phyloP scores from a whole-genome alignment of 2,113 vertebrate genomes.

The Physeter macrocephalus region DNA sequence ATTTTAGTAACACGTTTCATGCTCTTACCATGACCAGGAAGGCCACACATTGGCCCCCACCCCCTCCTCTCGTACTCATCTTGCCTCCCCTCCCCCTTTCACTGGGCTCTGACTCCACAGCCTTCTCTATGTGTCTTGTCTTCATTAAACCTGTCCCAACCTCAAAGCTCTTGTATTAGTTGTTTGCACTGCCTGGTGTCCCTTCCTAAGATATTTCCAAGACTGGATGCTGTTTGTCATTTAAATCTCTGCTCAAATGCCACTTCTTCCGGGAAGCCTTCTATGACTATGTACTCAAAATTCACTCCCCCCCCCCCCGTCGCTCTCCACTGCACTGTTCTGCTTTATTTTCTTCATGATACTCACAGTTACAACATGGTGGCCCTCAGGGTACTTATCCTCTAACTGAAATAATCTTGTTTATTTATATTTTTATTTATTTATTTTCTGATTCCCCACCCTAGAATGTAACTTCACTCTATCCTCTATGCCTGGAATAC shows the following conservation, averaged over 20 bases:
- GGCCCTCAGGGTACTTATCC: neutral
- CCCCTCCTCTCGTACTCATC: fast-evolving
- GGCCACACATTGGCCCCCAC: neutral
- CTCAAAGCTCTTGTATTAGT: neutral
- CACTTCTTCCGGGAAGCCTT: neutral
- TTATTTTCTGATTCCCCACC: neutral
- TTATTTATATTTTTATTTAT: neutral
- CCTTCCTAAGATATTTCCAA: neutral
- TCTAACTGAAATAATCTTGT: neutral
- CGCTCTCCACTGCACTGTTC: neutral
- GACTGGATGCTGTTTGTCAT: neutral
- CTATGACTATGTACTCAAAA: neutral
- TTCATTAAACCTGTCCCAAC: neutral
- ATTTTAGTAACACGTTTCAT: neutral
- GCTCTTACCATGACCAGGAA: neutral
- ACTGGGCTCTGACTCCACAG: neutral
- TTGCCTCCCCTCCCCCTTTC: neutral
- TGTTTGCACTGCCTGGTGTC: neutral
- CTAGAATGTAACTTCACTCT: neutral
- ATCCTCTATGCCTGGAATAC: neutral
- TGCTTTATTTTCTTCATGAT: neutral
- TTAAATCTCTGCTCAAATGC: neutral
- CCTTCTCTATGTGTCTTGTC: neutral
- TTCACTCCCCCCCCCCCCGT: neutral
- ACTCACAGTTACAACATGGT: neutral